Base-by-base conservation (phyloP, 2,888 invertebrate genomes). In the Calliopum simillimum region DNA sequence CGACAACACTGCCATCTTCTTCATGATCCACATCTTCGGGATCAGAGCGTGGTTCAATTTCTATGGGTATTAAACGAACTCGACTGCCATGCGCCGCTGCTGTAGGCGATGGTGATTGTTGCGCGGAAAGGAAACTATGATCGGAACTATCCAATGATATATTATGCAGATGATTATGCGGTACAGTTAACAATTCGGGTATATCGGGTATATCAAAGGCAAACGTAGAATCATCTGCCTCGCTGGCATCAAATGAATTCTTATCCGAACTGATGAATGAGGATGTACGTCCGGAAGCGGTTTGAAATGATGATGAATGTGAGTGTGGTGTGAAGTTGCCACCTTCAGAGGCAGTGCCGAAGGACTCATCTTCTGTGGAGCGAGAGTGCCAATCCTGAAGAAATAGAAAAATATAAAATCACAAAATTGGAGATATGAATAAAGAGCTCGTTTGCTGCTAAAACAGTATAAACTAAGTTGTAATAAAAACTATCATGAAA, bases 261-360 rank as follows among this genome's bases (percentile, higher is more conserved):
- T 88, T 88, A 33, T 88, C 89, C 72, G 84, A 83, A 21, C 89
- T 88, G 87, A 89, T 89, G 81, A 89, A 90, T 23, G 89, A 89
- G 0, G 88, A 86, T 68, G 88, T 88, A 71, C 91, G 91, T 75
- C 89, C 90, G 1, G 91, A 91, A 13, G 91, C 91, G 1, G 91
- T 91, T 78, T 91, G 90, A 83, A 91, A 91, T 2, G 91, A 91
- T 21, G 90, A 91, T 41, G 91, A 91, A 69, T 91, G 87, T 6
- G 91, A 91, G 71, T 89, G 90, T 41, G 91, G 91, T 5, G 89
- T 88, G 44, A 82, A 85, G 56, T 91, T 91, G 77, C 90, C 90
- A 8, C 33, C 65, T 78, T 92, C 92, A 0, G 92, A 92, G 14
- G 91, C 91, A 3, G 92, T 91, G 44, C 89, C 88, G 82, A 91